A percentile compares a stretch with the other conserved stretches of the same genome.
phyloP scores from a whole-genome alignment of 2,113 vertebrate genomes.

The Sorex araneus region DNA sequence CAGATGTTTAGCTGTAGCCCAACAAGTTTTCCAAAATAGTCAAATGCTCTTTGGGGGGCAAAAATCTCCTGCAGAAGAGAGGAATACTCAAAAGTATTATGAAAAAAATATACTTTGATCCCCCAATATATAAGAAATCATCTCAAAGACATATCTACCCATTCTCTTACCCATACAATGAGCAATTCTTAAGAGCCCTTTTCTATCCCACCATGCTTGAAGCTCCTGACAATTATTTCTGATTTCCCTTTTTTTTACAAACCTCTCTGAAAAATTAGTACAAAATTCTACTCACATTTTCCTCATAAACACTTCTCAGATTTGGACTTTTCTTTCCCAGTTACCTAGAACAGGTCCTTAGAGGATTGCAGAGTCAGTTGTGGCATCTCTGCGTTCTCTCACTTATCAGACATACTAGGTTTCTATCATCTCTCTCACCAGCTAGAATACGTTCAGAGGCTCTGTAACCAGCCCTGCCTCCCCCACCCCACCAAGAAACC shows the following conservation, averaged over 20 bases:
- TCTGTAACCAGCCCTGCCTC: not conserved
- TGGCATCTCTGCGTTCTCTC: not conserved
- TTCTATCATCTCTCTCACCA: not conserved
- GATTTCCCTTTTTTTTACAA: not conserved
- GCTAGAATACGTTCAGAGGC: not conserved
- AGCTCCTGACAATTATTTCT: not conserved
- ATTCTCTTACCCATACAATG: not conserved
- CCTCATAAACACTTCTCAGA: slow-evolving; percentile 9
- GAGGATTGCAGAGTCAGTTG: not conserved
- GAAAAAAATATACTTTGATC: not conserved
- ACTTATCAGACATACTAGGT: not conserved
- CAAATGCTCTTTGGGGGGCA: not conserved
- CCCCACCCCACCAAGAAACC: not conserved
- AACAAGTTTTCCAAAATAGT: not conserved
- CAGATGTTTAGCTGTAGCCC: not conserved
- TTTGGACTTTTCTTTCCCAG: not conserved
- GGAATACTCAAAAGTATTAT: not conserved
- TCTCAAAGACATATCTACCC: not conserved
- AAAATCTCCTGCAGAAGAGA: not conserved
- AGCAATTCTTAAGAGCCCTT: slow-evolving; percentile 12
- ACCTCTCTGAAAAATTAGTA: not conserved
- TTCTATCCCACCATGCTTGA: not conserved
- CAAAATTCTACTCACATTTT: not conserved
- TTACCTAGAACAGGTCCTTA: not conserved
- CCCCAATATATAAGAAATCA: not conserved